These are phyloP conservation scores for Leuctra nigra DNA, from an alignment of 2,888 invertebrate species.

Conservation along the genomic window DNA sequence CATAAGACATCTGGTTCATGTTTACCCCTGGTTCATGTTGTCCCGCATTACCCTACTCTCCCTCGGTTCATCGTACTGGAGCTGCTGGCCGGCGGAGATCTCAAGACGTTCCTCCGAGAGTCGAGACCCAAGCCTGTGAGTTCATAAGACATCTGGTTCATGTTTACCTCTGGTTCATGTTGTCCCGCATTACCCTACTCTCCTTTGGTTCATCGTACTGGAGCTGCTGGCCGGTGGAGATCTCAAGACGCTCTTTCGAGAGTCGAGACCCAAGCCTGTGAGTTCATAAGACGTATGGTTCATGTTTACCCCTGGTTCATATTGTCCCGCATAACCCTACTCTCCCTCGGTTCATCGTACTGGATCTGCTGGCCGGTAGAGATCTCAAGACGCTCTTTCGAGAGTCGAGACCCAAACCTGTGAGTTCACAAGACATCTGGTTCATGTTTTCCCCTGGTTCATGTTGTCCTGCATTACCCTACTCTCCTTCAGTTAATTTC, in stretches of 20 bases:
- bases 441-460: too few species aligned
- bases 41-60: conserved; percentile 85
- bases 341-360: conserved; percentile 87
- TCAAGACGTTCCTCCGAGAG: conserved; percentile 92
- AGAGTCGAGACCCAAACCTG: conserved; percentile 82
- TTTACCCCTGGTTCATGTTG: too few species aligned
- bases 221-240: conserved; percentile 95
- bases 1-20: conserved; percentile 43
- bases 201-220: conserved; percentile 89
- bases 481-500: conserved; percentile 92
- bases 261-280: conserved; percentile 81
- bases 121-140: conserved; percentile 77
- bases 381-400: conserved; percentile 93
- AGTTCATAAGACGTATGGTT: too few species aligned
- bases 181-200: too few species aligned
- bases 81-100: conserved; percentile 88
- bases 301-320: too few species aligned
- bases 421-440: too few species aligned
- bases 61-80: conserved; percentile 93
- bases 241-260: conserved; percentile 89
- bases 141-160: too few species aligned
- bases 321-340: too few species aligned
- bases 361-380: conserved; percentile 91
- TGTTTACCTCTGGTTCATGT: too few species aligned
- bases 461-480: too few species aligned